Conservation (phyloP, 2,797 vertebrate species). For the Sphenopsis melanotis region DNA sequence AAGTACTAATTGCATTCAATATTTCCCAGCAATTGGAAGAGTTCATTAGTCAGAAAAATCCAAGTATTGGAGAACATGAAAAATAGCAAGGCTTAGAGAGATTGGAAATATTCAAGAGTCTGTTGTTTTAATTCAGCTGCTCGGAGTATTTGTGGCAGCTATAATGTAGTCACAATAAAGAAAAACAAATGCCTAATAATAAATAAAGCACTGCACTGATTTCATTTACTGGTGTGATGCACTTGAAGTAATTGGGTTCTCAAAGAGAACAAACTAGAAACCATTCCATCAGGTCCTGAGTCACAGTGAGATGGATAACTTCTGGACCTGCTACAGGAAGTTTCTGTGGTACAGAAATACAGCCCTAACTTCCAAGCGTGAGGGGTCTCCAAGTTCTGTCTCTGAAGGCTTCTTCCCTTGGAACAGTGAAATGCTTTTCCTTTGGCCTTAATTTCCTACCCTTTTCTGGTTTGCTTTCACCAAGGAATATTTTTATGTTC, state of each 20-base stretch:
- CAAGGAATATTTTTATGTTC: constrained; percentile 6
- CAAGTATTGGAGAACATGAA: neutral
- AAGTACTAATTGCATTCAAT: constrained; percentile 25
- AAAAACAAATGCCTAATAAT: constrained; percentile 32
- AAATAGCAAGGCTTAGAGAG: neutral
- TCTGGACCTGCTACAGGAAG: neutral
- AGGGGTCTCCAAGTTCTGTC: neutral
- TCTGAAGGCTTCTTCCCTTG: neutral
- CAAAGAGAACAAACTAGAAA: constrained; percentile 3
- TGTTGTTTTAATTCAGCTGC: constrained; percentile 6
- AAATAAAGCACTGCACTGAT: constrained; percentile 23
- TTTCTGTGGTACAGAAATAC: neutral
- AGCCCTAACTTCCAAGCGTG: neutral
- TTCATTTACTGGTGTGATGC: constrained; percentile 24
- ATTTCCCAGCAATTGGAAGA: constrained; percentile 8
- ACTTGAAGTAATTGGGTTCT: constrained; percentile 46
- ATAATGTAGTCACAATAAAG: neutral
- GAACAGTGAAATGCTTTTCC: neutral
- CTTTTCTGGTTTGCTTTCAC: neutral
- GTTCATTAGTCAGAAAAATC: constrained; percentile 39
- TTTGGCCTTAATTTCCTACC: neutral
- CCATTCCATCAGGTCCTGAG: neutral
- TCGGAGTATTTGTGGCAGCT: constrained; percentile 1
- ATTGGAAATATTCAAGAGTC: neutral
- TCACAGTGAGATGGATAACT: neutral